Conservation (phyloP, 2,113 vertebrate species). For the Oreochromis niloticus region DNA sequence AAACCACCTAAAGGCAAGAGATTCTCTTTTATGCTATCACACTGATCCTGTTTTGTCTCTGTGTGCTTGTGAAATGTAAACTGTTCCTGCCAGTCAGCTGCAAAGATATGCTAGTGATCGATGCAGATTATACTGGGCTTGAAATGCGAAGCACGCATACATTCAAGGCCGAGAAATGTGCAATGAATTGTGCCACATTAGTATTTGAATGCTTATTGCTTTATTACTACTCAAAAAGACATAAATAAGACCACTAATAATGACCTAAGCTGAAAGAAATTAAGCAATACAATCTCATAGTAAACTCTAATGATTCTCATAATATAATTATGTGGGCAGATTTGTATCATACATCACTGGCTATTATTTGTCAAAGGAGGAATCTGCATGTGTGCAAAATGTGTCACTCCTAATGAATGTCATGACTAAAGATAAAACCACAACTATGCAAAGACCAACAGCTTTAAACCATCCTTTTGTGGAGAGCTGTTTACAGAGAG, state of each 20-base stretch:
- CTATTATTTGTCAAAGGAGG: background rate
- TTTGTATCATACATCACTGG: background rate
- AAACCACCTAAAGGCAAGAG: constrained; percentile 44
- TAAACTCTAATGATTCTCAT: background rate
- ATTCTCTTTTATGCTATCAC: background rate
- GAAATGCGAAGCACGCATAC: background rate
- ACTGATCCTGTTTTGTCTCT: background rate
- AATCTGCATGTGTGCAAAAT: constrained; percentile 30
- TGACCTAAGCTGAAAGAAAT: background rate
- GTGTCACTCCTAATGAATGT: background rate
- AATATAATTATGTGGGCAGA: constrained; percentile 16
- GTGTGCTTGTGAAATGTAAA: background rate
- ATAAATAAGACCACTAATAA: background rate
- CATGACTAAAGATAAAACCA: constrained; percentile 1
- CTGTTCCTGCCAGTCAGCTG: background rate
- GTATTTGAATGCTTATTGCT: background rate
- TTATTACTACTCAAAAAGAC: background rate
- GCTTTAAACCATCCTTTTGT: constrained; percentile 3
- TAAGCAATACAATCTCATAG: background rate
- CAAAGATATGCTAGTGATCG: background rate
- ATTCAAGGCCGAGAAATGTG: background rate
- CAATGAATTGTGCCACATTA: background rate
- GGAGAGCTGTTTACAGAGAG: background rate
- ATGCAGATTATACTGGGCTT: background rate
- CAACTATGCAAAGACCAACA: constrained; percentile 4